Conservation (phyloP, 2,797 vertebrate species). For the Telmatherina bonti region DNA sequence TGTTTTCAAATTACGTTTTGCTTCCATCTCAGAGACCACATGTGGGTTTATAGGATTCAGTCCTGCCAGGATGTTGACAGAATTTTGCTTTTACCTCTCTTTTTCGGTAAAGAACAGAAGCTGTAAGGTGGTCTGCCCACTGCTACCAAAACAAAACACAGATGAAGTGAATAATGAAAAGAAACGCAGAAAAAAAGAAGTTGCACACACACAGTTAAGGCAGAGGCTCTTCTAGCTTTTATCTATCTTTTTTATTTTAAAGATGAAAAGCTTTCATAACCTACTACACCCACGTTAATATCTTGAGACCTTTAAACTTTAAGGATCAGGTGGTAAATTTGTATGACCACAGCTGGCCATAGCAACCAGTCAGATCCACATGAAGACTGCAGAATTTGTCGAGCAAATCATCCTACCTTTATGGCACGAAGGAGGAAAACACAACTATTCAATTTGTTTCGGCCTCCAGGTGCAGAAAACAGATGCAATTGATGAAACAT, state of each 20-base stretch:
- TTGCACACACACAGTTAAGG: slow-evolving; percentile 4
- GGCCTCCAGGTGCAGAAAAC: slow-evolving; percentile 48
- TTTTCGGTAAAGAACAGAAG: slow-evolving; percentile 42
- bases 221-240: slow-evolving; percentile 7
- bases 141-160: slow-evolving; percentile 24
- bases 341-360: background rate
- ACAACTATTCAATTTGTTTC: slow-evolving; percentile 13
- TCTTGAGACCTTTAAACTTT: slow-evolving; percentile 34
- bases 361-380: slow-evolving; percentile 32
- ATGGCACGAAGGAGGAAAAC: slow-evolving; percentile 43
- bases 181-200: slow-evolving; percentile 28
- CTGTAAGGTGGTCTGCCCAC: slow-evolving; percentile 42
- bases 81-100: slow-evolving; percentile 30
- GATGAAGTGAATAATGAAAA: slow-evolving; percentile 24
- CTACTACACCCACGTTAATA: slow-evolving; percentile 22
- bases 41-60: slow-evolving; percentile 31
- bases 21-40: slow-evolving; percentile 43
- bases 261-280: slow-evolving; percentile 39
- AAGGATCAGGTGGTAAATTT: slow-evolving; percentile 9
- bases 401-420: slow-evolving; percentile 43
- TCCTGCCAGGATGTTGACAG: slow-evolving; percentile 29
- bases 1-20: slow-evolving; percentile 49
- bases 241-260: slow-evolving; percentile 19
- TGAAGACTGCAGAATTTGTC: slow-evolving; percentile 31
- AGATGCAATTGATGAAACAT: slow-evolving; percentile 56